Percentiles rank a stretch among this genome's conserved stretches.
phyloP scores from a whole-genome alignment of 2,888 invertebrate genomes.

The Pristionchus exspectatus region DNA sequence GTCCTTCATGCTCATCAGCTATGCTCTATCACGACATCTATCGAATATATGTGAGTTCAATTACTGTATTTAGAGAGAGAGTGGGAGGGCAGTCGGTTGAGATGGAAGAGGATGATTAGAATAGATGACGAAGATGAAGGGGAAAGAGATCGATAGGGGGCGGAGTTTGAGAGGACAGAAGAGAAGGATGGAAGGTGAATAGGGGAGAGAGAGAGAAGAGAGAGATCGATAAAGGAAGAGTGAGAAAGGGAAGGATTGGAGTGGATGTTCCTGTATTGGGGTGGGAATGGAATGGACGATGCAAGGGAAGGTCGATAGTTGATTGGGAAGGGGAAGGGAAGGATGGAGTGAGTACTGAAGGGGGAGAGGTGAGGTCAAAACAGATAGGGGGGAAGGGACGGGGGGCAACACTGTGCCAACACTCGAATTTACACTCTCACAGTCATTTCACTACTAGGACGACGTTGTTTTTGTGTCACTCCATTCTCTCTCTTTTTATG shows the following conservation, averaged over 20 bases:
- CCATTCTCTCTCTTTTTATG: not conserved
- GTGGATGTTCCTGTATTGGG: constrained; percentile 15
- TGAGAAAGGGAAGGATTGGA: not conserved
- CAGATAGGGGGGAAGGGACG: not conserved
- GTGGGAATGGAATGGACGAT: not conserved
- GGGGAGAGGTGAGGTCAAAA: constrained; percentile 11
- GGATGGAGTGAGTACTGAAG: constrained; percentile 8
- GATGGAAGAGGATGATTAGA: not conserved
- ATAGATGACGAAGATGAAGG: not conserved
- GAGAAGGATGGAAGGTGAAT: not conserved
- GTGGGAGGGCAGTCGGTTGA: not conserved
- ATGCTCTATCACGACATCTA: constrained; percentile 54
- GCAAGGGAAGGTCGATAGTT: not conserved
- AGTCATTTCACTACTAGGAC: constrained; percentile 20
- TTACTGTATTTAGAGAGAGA: constrained; percentile 14
- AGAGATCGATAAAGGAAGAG: not conserved
- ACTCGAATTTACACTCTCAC: constrained; percentile 33
- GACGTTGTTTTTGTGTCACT: not conserved
- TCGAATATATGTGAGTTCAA: constrained; percentile 35
- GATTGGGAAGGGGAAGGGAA: constrained; percentile 44
- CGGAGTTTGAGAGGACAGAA: not conserved
- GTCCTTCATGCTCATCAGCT: not conserved
- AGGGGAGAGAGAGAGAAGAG: not conserved
- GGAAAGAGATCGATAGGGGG: not conserved
- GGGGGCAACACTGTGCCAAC: constrained; percentile 11